phyloP scores from a whole-genome alignment of 2,113 vertebrate genomes.

The Craseonycteris thonglongyai region DNA sequence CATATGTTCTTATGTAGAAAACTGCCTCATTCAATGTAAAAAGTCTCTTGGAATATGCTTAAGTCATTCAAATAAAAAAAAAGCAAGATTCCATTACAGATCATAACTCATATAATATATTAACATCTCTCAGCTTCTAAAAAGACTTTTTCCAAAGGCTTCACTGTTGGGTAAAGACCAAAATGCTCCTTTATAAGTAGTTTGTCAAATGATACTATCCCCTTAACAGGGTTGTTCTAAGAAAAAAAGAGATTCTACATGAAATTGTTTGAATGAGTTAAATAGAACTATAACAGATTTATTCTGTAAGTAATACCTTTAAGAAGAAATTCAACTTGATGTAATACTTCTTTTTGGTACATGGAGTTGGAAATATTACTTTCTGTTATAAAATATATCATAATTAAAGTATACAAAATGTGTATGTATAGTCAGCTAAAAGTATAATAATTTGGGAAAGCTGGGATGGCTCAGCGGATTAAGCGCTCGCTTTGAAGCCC shows the following conservation, averaged over 20 bases:
- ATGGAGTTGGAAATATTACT: not conserved
- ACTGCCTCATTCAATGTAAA: not conserved
- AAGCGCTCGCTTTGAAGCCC: too few relatives aligned
- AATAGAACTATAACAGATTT: not conserved
- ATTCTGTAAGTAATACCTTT: not conserved
- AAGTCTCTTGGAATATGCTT: not conserved
- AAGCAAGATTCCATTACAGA: constrained; percentile 44
- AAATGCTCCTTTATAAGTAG: not conserved
- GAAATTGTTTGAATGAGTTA: not conserved
- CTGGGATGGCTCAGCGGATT: too few relatives aligned
- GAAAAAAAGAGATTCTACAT: not conserved
- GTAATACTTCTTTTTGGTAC: not conserved
- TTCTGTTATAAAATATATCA: not conserved
- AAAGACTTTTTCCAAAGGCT: constrained; percentile 37
- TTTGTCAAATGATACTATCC: not conserved
- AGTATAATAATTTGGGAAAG: not conserved
- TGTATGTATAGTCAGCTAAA: not conserved
- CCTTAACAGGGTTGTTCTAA: not conserved
- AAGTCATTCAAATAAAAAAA: constrained; percentile 32
- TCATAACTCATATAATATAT: constrained; percentile 41
- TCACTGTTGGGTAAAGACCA: constrained; percentile 3
- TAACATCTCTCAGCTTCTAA: constrained; percentile 13
- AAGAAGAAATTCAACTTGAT: not conserved
- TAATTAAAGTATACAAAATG: not conserved
- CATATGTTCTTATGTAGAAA: not conserved